Evolutionary conservation across 2,113 vertebrate species (phyloP).

Genomic region (Aphelocoma coerulescens): DNA sequence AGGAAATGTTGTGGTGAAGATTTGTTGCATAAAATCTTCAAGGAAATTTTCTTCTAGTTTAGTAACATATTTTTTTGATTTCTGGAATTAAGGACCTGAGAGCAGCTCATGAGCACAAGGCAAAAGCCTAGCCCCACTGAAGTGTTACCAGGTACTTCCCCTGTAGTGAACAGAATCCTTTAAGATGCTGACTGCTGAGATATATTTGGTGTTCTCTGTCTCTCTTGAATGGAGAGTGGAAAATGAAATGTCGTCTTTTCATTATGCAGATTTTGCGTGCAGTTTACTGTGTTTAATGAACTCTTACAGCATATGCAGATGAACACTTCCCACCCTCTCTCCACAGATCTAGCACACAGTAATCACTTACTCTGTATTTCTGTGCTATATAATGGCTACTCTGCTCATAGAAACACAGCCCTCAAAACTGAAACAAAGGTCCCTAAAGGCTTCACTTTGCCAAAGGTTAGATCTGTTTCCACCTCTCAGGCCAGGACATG

Average conservation of each 20-base stretch:
- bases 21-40: not conserved
- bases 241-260: not conserved
- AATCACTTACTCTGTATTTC: slow-evolving; percentile 32
- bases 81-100: not conserved
- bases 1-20: not conserved
- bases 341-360: slow-evolving; percentile 13
- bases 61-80: not conserved
- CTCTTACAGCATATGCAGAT: slow-evolving; percentile 39
- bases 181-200: not conserved
- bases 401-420: not conserved
- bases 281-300: slow-evolving; percentile 43
- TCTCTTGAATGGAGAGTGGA: not conserved
- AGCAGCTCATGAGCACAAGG: not conserved
- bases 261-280: slow-evolving; percentile 9
- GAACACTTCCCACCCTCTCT: slow-evolving; percentile 29
- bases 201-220: not conserved
- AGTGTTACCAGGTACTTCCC: not conserved
- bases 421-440: not conserved
- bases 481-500: not conserved
- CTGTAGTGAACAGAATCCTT: not conserved
- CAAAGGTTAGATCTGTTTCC: not conserved
- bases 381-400: slow-evolving; percentile 2
- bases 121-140: not conserved
- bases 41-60: not conserved
- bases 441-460: not conserved